phyloP scores from a whole-genome alignment of 2,113 vertebrate genomes.

The Ophthalmolycus amberensis region DNA sequence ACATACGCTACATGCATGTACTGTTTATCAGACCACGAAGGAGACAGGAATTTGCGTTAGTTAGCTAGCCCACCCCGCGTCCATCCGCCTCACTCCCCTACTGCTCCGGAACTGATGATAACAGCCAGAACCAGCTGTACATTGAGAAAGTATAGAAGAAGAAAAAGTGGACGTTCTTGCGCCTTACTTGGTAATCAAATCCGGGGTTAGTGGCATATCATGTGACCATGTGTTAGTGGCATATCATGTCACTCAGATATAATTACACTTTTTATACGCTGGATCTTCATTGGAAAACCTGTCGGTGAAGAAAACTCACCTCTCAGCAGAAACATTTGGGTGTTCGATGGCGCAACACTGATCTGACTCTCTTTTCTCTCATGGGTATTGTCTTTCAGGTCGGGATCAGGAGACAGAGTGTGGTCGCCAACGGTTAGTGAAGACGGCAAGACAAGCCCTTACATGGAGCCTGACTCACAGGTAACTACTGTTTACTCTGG shows the following conservation, averaged over 20 bases:
- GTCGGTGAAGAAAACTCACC: constrained; percentile 25
- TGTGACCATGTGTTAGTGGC: not conserved
- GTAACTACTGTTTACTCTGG: constrained; percentile 78
- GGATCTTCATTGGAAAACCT: constrained; percentile 24
- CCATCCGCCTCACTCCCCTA: too few species aligned
- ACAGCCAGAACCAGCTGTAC: too few species aligned
- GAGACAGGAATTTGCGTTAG: too few species aligned
- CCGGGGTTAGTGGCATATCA: constrained; percentile 9
- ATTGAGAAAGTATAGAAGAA: too few species aligned
- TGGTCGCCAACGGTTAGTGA: constrained; percentile 87
- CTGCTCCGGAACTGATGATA: too few species aligned
- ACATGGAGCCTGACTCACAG: constrained; percentile 88
- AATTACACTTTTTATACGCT: not conserved
- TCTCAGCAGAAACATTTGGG: constrained; percentile 39
- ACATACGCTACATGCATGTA: too few species aligned
- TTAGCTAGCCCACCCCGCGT: too few species aligned
- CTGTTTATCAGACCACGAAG: too few species aligned
- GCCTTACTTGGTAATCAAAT: too few species aligned
- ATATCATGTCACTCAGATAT: constrained; percentile 25
- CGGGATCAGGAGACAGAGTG: constrained; percentile 87
- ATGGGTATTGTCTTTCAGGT: constrained; percentile 81
- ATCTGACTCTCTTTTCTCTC: constrained; percentile 41
- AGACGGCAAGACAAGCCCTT: constrained; percentile 90
- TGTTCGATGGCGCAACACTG: constrained; percentile 29
- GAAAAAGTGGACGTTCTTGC: too few species aligned